Evolutionary conservation across 2,888 invertebrate species (phyloP).

Genomic region (Syritta pipiens): DNA sequence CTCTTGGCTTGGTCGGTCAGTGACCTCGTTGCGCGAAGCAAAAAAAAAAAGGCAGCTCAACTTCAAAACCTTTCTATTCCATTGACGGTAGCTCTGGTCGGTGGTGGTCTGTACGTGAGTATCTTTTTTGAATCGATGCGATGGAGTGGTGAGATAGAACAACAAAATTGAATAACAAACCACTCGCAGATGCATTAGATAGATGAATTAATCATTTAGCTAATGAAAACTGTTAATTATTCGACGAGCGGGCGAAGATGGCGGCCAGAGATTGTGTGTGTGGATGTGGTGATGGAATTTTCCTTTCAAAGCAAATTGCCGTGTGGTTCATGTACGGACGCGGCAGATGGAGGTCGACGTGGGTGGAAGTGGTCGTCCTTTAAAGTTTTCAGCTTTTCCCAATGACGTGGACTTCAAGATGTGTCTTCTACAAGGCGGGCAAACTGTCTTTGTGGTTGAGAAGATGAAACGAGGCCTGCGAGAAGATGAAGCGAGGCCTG

Average conservation of each 20-base stretch:
- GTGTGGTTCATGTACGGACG: too few relatives aligned
- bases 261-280: constrained; percentile 8
- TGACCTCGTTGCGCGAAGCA: constrained; percentile 38
- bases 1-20: constrained; percentile 29
- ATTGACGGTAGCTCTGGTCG: constrained; percentile 36
- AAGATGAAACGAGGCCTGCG: too few relatives aligned
- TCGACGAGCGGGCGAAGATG: constrained; percentile 18
- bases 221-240: constrained; percentile 42
- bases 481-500: too few relatives aligned
- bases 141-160: constrained; percentile 12
- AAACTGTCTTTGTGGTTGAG: too few relatives aligned
- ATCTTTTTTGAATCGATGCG: too few relatives aligned
- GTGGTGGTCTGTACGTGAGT: background rate
- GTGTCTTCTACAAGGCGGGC: too few relatives aligned
- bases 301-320: background rate
- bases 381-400: too few relatives aligned
- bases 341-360: too few relatives aligned
- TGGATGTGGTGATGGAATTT: constrained; percentile 1
- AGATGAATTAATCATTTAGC: constrained; percentile 42
- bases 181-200: constrained; percentile 37
- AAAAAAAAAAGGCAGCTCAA: constrained; percentile 9
- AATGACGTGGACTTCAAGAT: too few relatives aligned
- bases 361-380: too few relatives aligned
- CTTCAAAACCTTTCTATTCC: constrained; percentile 35
- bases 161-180: background rate